Base-by-base conservation (phyloP, 2,888 invertebrate species). In the Steinernema carpocapsae region DNA sequence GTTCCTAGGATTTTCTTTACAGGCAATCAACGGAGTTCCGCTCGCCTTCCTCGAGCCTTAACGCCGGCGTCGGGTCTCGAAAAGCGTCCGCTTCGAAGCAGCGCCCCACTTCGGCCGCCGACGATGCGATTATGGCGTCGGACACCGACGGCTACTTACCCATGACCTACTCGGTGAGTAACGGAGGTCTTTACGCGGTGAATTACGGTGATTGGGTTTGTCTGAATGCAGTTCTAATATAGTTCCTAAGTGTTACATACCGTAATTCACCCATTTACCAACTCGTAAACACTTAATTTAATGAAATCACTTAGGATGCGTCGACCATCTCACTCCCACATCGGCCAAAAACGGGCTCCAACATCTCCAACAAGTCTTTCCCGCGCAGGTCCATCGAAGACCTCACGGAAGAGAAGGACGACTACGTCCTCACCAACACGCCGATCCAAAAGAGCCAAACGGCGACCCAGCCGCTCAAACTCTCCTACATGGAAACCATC, bases 61-160 rank as follows among this genome's bases (percentile, higher is more conserved):
- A 64, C 64, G 64, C 64, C 2, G 64, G 64, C 6, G 64, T 17
- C 32, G 64, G 64, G 17, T 64, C 64, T 26, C 64, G 64, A 26
- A 64, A 64, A 32, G 26, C 64, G 4, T 64, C 64, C 64, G 29
- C 64, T 17, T 32, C 64, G 2, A 64, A 64, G 37, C 52, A 52
- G 52, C 29, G 64, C 17, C 64, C 64, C 12, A 22, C 1, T 29
- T 64, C 64, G 32, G 52, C 52, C 24, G 37, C 37, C 37, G 64
- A 64, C 12, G 64, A 64, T n/a, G 6, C 22, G 4, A 17, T 29
- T 10, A 64, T 64, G 64, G 32, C 64, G 17, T 64, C 64, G 12
- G 64, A 64, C 64, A 64, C 10, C 32, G 64, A 64, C 64, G 64
- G 64, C 64, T 64, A 64, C 64, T 19, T 64, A 17, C 64, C 64